phyloP scores from a whole-genome alignment of 2,888 invertebrate genomes.

The Chaetoderma sp. region DNA sequence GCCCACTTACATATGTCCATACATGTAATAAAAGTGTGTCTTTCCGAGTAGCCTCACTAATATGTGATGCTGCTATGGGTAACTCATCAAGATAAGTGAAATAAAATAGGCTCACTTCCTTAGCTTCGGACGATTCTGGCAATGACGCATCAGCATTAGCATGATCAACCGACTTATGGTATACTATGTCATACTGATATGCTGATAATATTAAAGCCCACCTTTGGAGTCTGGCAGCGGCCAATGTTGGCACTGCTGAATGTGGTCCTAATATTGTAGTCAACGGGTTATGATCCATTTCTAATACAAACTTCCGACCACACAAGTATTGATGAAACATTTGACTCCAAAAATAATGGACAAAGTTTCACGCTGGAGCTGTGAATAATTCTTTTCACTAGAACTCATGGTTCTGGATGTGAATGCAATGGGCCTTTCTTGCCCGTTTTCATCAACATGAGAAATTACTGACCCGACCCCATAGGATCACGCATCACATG shows the following conservation, averaged over 20 bases:
- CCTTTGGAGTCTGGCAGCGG: neutral
- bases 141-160: too few species aligned
- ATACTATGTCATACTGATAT: neutral
- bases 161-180: neutral
- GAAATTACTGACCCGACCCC: constrained; percentile 61
- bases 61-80: too few species aligned
- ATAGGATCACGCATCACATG: constrained; percentile 65
- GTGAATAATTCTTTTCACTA: constrained; percentile 64
- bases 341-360: constrained; percentile 58
- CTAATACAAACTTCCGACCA: too few species aligned
- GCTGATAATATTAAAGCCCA: neutral
- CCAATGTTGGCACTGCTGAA: neutral
- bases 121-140: too few species aligned
- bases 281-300: neutral
- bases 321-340: too few species aligned
- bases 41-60: too few species aligned
- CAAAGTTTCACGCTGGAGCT: constrained; percentile 68
- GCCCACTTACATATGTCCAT: constrained; percentile 26
- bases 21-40: constrained; percentile 28
- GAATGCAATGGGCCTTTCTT: constrained; percentile 63
- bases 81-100: too few species aligned
- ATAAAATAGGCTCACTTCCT: too few species aligned
- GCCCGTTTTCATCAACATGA: constrained; percentile 30
- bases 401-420: constrained; percentile 67
- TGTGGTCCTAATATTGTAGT: neutral